Percentiles rank a stretch among this genome's conserved stretches.
Conservation (phyloP, 2,888 invertebrate species). For the Drosophila phalerata region DNA sequence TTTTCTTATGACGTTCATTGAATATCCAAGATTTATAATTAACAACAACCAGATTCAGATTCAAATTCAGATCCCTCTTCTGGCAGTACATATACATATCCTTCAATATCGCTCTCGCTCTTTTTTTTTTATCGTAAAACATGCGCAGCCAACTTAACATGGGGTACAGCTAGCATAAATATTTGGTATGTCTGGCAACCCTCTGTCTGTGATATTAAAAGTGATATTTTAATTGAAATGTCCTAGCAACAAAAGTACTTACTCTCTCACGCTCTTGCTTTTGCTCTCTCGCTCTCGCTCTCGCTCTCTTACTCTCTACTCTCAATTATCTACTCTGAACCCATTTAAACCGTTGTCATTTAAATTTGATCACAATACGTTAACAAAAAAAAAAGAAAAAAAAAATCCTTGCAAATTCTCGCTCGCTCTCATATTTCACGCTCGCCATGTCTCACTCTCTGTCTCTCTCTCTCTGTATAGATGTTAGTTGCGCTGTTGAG, state of each 20-base stretch:
- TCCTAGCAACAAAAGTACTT: not conserved
- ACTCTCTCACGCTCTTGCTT: constrained; percentile 2
- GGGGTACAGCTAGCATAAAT: not conserved
- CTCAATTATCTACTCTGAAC: not conserved
- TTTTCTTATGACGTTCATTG: not conserved
- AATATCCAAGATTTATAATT: not conserved
- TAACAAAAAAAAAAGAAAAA: constrained; percentile 1
- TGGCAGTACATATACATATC: not conserved
- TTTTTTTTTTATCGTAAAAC: not conserved
- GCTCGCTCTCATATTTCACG: constrained; percentile 15
- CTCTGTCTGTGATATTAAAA: not conserved
- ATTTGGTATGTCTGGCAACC: constrained; percentile 5
- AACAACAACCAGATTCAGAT: not conserved
- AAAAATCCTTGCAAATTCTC: constrained; percentile 8
- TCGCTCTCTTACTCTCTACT: not conserved
- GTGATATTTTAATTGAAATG: not conserved
- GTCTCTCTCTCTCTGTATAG: constrained; percentile 37
- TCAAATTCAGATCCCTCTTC: not conserved
- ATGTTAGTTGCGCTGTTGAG: constrained; percentile 55
- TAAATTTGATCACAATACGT: constrained; percentile 13
- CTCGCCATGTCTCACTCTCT: constrained; percentile 14
- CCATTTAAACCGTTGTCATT: not conserved
- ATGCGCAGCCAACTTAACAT: constrained; percentile 13
- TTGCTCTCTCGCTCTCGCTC: not conserved
- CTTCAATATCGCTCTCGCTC: not conserved